Conservation (phyloP, 2,888 invertebrate species). For the Ennomos erosarius region DNA sequence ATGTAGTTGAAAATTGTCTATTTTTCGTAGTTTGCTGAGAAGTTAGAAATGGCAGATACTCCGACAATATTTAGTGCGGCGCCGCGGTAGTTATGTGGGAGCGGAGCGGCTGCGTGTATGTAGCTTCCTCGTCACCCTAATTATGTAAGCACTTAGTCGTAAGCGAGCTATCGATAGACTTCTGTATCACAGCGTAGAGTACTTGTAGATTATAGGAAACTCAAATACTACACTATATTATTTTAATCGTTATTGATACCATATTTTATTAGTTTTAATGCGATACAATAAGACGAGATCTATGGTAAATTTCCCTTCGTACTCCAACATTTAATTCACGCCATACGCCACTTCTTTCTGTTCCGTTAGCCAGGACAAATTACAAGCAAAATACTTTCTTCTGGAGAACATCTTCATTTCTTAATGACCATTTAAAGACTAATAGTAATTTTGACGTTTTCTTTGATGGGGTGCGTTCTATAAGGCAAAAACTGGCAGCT, state of each 20-base stretch:
- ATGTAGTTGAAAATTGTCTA: constrained; percentile 66
- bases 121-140: no score
- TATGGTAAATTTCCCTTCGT: no score
- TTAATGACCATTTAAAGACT: no score
- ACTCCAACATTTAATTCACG: no score
- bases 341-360: no score
- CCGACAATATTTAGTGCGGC: constrained; percentile 58
- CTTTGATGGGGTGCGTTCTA: no score
- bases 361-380: no score
- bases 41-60: constrained; percentile 56
- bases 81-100: not conserved
- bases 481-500: no score
- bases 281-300: constrained; percentile 1
- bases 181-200: constrained; percentile 43
- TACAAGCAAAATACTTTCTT: no score
- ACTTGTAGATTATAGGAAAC: constrained; percentile 12
- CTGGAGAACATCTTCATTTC: no score
- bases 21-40: constrained; percentile 77
- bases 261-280: constrained; percentile 28
- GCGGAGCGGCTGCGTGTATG: not conserved
- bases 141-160: constrained; percentile 69
- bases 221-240: constrained; percentile 19
- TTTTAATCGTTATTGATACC: constrained; percentile 31
- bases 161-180: constrained; percentile 61
- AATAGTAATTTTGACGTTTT: no score